Conservation (phyloP, 2,888 invertebrate species). For the Diarsia brunnea region DNA sequence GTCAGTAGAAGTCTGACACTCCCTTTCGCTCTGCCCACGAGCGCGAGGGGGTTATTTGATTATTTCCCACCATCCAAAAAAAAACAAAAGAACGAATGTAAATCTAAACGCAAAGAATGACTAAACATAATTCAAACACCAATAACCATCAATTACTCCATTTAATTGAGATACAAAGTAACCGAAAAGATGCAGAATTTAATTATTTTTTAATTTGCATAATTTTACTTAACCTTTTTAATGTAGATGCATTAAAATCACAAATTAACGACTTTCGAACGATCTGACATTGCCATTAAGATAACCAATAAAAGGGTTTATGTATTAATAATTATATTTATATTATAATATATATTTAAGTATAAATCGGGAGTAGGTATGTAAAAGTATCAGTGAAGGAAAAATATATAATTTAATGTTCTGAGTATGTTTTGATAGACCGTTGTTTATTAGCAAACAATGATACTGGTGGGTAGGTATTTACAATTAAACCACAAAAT, state of each 20-base stretch:
- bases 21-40: no score
- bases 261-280: constrained; percentile 34
- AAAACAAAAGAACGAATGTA: no score
- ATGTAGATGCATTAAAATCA: constrained; percentile 40
- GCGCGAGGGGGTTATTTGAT: no score
- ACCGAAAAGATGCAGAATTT: constrained; percentile 26
- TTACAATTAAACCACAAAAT: background rate
- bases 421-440: background rate
- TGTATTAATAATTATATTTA: constrained; percentile 16
- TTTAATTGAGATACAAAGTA: constrained; percentile 28
- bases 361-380: constrained; percentile 1
- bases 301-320: constrained; percentile 26
- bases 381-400: background rate
- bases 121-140: background rate
- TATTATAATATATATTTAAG: no score
- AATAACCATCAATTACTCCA: background rate
- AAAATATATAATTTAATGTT: background rate
- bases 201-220: constrained; percentile 40
- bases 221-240: constrained; percentile 15
- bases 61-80: no score
- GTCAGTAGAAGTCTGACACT: no score
- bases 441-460: background rate
- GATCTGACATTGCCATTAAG: constrained; percentile 24
- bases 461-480: background rate
- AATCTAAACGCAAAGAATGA: background rate